Percentiles rank a stretch among this genome's conserved stretches.
phyloP scores from a whole-genome alignment of 2,888 invertebrate species.

The Aleiodes alternator region DNA sequence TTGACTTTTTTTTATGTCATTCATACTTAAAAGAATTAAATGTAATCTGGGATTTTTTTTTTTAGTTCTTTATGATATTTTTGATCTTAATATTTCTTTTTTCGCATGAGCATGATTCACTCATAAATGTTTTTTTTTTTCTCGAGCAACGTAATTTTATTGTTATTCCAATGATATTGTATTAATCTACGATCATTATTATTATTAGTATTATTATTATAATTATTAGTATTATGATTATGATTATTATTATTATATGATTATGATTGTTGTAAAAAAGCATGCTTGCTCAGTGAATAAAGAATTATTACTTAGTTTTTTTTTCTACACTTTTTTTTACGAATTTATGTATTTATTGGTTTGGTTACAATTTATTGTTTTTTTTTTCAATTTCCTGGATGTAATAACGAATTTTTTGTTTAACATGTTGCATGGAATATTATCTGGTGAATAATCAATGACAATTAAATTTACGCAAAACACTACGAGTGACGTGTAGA shows the following conservation, averaged over 20 bases:
- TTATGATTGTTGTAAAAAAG: constrained; percentile 66
- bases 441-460: constrained; percentile 33
- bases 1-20: not conserved
- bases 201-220: constrained; percentile 52
- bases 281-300: constrained; percentile 71
- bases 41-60: not conserved
- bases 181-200: constrained; percentile 50
- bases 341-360: constrained; percentile 59
- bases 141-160: constrained; percentile 53
- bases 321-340: constrained; percentile 11
- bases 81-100: constrained; percentile 45
- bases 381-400: constrained; percentile 65
- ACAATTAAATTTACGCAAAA: constrained; percentile 29
- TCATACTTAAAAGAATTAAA: not conserved
- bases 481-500: constrained; percentile 30
- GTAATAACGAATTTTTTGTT: constrained; percentile 48
- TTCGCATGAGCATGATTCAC: constrained; percentile 67
- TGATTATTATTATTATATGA: constrained; percentile 50
- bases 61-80: constrained; percentile 39
- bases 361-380: constrained; percentile 68
- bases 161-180: constrained; percentile 39
- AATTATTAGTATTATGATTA: constrained; percentile 52
- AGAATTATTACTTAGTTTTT: constrained; percentile 63
- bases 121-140: constrained; percentile 62
- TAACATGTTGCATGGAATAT: constrained; percentile 59